Evolutionary conservation across 2,888 invertebrate species (phyloP).

Genomic region (Brachylomia viminalis): DNA sequence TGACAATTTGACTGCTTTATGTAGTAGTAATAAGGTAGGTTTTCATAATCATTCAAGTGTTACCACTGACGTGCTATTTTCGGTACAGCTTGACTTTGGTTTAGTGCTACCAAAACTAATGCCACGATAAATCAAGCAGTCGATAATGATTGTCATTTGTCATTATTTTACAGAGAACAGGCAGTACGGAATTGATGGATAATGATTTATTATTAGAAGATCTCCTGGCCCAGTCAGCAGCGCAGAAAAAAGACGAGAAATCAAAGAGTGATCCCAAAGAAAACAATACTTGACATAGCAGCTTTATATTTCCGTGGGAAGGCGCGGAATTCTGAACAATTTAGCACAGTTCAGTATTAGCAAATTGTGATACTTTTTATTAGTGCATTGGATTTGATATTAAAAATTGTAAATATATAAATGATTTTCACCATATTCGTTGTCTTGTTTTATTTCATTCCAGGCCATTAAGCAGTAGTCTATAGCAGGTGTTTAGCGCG

Average conservation of each 20-base stretch:
- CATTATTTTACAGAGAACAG: conserved; percentile 79
- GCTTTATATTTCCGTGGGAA: conserved; percentile 82
- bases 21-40: background rate
- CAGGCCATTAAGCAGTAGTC: background rate
- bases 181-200: conserved; percentile 84
- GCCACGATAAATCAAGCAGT: background rate
- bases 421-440: conserved; percentile 55
- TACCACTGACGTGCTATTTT: too few relatives aligned
- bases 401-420: conserved; percentile 66
- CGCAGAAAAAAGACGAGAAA: conserved; percentile 78
- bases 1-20: background rate
- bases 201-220: conserved; percentile 86
- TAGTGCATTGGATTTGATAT: conserved; percentile 71
- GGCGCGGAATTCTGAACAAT: conserved; percentile 68
- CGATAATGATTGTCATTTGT: background rate
- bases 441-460: conserved; percentile 20
- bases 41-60: background rate
- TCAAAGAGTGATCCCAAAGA: conserved; percentile 76
- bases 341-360: conserved; percentile 84
- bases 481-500: too few relatives aligned
- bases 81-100: background rate
- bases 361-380: conserved; percentile 77
- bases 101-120: background rate
- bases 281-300: conserved; percentile 82
- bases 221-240: conserved; percentile 80